phyloP scores from a whole-genome alignment of 92 coral and sea anemone species.

The Porites lobata region DNA sequence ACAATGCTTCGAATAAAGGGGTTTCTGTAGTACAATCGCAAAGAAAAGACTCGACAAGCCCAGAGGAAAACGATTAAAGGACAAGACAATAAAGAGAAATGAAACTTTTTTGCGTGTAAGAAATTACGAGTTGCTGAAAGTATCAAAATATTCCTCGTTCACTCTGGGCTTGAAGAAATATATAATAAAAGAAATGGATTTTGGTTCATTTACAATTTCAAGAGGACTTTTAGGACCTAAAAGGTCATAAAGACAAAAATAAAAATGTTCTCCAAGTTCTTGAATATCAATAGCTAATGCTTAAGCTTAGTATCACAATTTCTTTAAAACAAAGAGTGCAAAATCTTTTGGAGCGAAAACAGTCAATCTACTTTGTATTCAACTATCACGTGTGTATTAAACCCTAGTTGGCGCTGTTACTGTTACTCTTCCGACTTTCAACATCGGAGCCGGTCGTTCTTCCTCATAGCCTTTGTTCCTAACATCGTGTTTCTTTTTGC shows the following conservation, averaged over 20 bases:
- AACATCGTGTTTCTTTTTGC: constrained; percentile 46
- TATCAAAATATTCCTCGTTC: background rate
- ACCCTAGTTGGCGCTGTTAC: constrained; percentile 81
- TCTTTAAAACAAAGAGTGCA: too few species aligned
- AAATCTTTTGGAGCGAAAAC: too few species aligned
- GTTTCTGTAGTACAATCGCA: background rate
- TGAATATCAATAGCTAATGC: too few species aligned
- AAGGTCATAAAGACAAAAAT: background rate
- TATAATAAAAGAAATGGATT: background rate
- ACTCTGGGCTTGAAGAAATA: background rate
- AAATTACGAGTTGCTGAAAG: too few species aligned
- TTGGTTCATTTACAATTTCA: background rate
- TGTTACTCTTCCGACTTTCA: constrained; percentile 69
- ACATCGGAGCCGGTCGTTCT: constrained; percentile 28
- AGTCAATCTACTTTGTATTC: too few species aligned
- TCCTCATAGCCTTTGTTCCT: constrained; percentile 41
- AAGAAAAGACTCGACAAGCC: background rate
- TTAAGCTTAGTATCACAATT: too few species aligned
- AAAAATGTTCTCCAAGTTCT: background rate
- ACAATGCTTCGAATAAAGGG: background rate
- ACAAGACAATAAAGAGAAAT: background rate
- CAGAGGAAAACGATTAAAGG: background rate
- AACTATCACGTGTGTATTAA: constrained; percentile 24
- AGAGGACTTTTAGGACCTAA: background rate
- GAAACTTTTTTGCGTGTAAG: too few species aligned